phyloP scores from a whole-genome alignment of 2,888 invertebrate genomes.

The Pachydiplax longipennis region DNA sequence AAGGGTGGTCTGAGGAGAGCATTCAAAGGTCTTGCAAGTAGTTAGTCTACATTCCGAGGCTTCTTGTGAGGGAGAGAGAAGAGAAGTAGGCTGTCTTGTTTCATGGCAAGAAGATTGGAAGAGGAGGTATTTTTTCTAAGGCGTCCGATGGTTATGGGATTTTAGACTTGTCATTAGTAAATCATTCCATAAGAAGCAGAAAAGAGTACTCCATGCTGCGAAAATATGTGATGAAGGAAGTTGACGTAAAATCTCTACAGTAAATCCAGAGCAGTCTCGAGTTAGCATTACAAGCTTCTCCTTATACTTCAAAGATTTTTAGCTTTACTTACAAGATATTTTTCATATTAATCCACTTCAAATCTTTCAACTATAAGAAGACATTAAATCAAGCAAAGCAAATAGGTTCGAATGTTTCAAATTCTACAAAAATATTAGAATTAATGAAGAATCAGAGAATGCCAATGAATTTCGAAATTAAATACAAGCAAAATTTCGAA shows the following conservation, averaged over 20 bases:
- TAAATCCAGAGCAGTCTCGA: conserved; percentile 27
- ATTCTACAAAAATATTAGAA: background rate
- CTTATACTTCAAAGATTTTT: conserved; percentile 18
- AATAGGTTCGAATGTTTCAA: background rate
- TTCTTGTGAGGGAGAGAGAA: background rate
- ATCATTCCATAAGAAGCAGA: background rate
- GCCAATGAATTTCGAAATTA: background rate
- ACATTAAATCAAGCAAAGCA: conserved; percentile 27
- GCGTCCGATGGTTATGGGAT: background rate
- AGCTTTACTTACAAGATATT: background rate
- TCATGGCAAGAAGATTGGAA: background rate
- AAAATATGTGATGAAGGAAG: background rate
- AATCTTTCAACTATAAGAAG: conserved; percentile 8
- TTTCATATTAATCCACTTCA: conserved; percentile 5
- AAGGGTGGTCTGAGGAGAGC: background rate
- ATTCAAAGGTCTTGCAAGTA: conserved; percentile 10
- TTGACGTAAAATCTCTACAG: background rate
- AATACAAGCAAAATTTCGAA: background rate
- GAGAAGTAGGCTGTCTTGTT: background rate
- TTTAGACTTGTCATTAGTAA: conserved; percentile 6
- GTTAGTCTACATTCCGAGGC: conserved; percentile 20
- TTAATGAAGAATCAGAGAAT: background rate
- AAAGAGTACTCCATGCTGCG: background rate
- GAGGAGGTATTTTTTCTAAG: background rate
- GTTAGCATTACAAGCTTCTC: conserved; percentile 22